Evolutionary conservation across 2,797 vertebrate species (phyloP), one percentile per base, ranked within the genome.

Genomic region (Platyrinchus mystaceus): DNA sequence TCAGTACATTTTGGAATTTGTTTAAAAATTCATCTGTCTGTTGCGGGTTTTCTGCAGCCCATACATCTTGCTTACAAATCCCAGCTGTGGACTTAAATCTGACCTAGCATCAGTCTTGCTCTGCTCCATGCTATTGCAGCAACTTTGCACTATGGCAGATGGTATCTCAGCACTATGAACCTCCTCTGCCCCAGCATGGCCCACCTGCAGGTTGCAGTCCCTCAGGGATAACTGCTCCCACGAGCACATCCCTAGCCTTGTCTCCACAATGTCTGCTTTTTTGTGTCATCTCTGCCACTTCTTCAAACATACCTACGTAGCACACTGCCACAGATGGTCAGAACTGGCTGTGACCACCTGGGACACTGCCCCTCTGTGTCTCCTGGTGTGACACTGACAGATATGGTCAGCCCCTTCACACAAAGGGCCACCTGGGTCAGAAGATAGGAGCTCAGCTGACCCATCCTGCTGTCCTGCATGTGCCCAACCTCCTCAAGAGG

Each of bases 401-500:
- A 24, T 8, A 3, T 23, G 7, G 22, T 23, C 27, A 39, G 9
- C 32, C 67, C 22, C 50, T 22, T 43, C 23, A 41, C 0, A 0
- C 7, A 7, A 32, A n/a, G 36, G 17, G n/a, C 22, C 24, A 14
- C 20, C 6, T 4, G 17, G 20, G 10, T 10, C 16, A 70, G 59
- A 34, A 82, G 10, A 27, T 6, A n/a, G 46, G 27, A 24, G 20
- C 32, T 75, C n/a, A 50, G 43, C 12, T 3, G 0, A 50, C 17
- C 24, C 37, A 34, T 50, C 26, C 28, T 18, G n/a, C 16, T 27
- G 3, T 19, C 36, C 15, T 21, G 24, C 3, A 1, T 5, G 14
- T 43, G 17, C 20, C 50, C 2, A 2, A 44, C 26, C 17, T 59
- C 5, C 0, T 0, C 1, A 12, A 53, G 43, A 12, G 19, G 6